These are phyloP conservation scores for Etia nguti DNA, from an alignment of 2,113 vertebrate genomes.

Conservation along the genomic window DNA sequence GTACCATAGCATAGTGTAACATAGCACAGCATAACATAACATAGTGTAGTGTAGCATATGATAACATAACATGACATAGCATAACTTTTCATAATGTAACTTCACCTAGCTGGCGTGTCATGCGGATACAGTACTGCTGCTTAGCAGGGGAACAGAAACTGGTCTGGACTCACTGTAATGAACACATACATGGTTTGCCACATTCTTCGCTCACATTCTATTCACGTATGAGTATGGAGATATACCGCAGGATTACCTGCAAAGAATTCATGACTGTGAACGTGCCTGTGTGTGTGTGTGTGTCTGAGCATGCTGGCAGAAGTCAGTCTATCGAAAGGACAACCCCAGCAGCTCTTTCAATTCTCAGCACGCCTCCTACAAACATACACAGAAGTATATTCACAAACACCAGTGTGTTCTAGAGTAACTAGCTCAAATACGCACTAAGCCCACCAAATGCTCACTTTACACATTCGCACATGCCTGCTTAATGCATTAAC, in stretches of 20 bases:
- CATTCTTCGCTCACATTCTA: not conserved
- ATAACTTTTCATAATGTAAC: not conserved
- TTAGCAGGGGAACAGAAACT: not conserved
- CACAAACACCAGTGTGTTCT: not conserved
- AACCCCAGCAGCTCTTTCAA: not conserved
- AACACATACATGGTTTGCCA: not conserved
- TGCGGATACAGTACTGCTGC: not conserved
- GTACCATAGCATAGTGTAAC: not conserved
- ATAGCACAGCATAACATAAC: not conserved
- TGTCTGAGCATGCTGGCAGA: not conserved
- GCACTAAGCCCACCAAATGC: not conserved
- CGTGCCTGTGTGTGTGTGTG: not conserved
- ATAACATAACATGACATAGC: not conserved
- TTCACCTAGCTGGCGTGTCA: not conserved
- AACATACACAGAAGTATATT: not conserved
- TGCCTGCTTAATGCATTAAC: not conserved
- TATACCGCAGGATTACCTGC: conserved; percentile 15
- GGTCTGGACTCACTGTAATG: not conserved
- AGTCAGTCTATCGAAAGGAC: not conserved
- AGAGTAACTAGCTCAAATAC: not conserved
- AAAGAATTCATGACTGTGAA: not conserved
- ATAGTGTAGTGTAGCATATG: not conserved
- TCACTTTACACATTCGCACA: not conserved
- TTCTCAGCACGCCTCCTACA: not conserved
- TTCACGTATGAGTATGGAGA: not conserved